Conservation (phyloP, 1,140 invertebrate species). For the Ceratosolen solmsi region DNA sequence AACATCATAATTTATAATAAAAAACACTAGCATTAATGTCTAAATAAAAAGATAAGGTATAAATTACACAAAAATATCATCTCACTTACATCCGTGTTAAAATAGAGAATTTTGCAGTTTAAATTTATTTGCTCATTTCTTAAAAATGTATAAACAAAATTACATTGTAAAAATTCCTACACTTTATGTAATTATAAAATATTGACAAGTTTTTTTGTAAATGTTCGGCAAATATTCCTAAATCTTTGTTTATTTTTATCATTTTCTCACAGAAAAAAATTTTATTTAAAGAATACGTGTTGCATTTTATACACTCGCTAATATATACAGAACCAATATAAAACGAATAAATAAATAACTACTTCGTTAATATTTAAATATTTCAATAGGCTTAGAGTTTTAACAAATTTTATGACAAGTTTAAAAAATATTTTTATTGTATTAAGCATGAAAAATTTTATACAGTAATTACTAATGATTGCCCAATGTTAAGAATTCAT, state of each 20-base stretch:
- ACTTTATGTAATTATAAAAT: not conserved
- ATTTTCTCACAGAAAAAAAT: not conserved
- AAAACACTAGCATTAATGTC: conserved; percentile 13
- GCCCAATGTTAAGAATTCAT: conserved; percentile 4
- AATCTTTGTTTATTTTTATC: not conserved
- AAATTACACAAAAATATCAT: not conserved
- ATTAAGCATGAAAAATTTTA: not conserved
- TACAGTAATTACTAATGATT: not conserved
- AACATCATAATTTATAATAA: conserved; percentile 25
- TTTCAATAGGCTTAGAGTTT: not conserved
- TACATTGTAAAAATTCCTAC: not conserved
- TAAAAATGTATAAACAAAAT: not conserved
- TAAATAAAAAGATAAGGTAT: conserved; percentile 35
- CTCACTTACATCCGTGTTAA: not conserved
- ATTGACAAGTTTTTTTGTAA: not conserved
- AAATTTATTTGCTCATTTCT: not conserved
- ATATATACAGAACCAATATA: not conserved
- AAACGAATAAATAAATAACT: not conserved
- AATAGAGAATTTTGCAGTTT: not conserved
- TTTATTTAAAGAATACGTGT: not conserved
- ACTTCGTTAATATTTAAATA: not conserved
- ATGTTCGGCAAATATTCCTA: not conserved
- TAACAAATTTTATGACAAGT: not conserved
- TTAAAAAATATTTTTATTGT: not conserved
- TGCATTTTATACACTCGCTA: not conserved